Evolutionary conservation across 2,797 vertebrate genomes (phyloP).

Genomic region (Syngnathus acus): DNA sequence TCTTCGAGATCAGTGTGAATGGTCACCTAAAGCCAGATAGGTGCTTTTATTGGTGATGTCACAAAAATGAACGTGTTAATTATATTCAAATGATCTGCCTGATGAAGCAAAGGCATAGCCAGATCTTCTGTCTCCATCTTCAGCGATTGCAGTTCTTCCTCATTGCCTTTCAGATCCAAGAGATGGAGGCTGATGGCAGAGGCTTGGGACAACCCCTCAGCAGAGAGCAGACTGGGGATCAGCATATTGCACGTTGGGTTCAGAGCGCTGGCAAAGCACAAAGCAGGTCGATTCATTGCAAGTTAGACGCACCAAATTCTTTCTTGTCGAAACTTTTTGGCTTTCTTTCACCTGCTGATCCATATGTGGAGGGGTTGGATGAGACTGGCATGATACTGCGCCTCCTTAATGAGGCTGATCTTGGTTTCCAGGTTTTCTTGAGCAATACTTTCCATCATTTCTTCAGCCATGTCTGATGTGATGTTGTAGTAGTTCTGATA

Average conservation of each 20-base stretch:
- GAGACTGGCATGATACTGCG: slow-evolving; percentile 37
- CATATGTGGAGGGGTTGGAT: slow-evolving; percentile 77
- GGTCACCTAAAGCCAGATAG: slow-evolving; percentile 50
- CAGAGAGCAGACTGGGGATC: slow-evolving; percentile 75
- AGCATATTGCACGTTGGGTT: slow-evolving; percentile 64
- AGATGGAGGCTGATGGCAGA: slow-evolving; percentile 77
- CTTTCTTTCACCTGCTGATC: slow-evolving; percentile 77
- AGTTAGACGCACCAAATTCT: neutral
- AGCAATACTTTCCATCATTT: slow-evolving; percentile 72
- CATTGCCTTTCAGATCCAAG: slow-evolving; percentile 55
- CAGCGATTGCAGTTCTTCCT: slow-evolving; percentile 57
- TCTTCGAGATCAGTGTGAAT: slow-evolving; percentile 60
- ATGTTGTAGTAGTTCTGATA: slow-evolving; percentile 78
- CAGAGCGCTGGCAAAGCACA: slow-evolving; percentile 68
- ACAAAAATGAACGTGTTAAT: too few species aligned
- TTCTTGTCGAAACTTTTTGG: neutral
- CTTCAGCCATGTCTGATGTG: slow-evolving; percentile 68
- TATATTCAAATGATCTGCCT: slow-evolving; percentile 22
- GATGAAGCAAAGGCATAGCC: slow-evolving; percentile 63
- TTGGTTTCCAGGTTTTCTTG: slow-evolving; percentile 74
- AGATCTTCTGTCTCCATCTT: slow-evolving; percentile 72
- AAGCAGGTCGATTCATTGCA: neutral
- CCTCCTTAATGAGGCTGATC: slow-evolving; percentile 55
- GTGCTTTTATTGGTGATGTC: neutral
- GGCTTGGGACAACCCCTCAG: slow-evolving; percentile 68